Conservation (phyloP, 2,888 invertebrate species). For the Hedychridium roseum region DNA sequence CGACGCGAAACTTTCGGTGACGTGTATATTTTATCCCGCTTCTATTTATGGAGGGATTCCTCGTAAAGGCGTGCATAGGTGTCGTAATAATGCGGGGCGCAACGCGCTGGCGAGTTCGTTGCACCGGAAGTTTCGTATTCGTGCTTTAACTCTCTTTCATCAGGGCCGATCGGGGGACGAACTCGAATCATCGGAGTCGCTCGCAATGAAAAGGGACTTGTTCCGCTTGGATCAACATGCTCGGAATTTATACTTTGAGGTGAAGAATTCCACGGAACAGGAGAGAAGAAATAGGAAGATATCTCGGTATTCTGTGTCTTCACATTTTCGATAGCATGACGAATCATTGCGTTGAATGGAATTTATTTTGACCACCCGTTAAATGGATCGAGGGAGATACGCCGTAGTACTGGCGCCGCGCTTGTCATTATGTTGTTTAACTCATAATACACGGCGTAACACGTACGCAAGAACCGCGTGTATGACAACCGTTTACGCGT, state of each 20-base stretch:
- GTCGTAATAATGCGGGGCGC: constrained; percentile 30
- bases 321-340: background rate
- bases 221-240: too few relatives aligned
- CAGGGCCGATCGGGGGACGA: too few relatives aligned
- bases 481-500: constrained; percentile 39
- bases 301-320: too few relatives aligned
- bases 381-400: constrained; percentile 31
- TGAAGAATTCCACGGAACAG: too few relatives aligned
- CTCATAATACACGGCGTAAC: constrained; percentile 49
- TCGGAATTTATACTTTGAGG: too few relatives aligned
- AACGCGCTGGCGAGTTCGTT: constrained; percentile 44
- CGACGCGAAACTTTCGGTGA: background rate
- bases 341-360: background rate
- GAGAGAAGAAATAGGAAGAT: too few relatives aligned
- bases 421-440: constrained; percentile 56
- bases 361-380: constrained; percentile 28
- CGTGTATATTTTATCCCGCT: too few relatives aligned
- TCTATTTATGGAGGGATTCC: constrained; percentile 38
- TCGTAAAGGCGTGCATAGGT: constrained; percentile 42
- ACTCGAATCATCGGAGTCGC: too few relatives aligned
- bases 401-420: constrained; percentile 51
- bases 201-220: too few relatives aligned
- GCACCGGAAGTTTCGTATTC: constrained; percentile 51
- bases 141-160: constrained; percentile 42
- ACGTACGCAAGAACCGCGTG: constrained; percentile 32